phyloP scores from a whole-genome alignment of 2,888 invertebrate species.

The Aplocera efformata region DNA sequence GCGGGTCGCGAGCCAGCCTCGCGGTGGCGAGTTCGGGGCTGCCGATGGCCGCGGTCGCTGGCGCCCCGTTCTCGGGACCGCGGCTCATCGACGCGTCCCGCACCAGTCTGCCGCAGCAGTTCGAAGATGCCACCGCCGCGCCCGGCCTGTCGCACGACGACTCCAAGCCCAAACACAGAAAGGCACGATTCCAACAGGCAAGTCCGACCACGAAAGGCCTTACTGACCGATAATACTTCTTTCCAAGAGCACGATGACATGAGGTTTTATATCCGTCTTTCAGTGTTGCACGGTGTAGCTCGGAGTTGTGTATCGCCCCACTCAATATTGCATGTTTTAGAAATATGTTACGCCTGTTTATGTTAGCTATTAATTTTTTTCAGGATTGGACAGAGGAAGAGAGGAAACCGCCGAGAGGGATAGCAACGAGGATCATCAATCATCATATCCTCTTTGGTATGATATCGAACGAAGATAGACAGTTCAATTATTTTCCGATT shows the following conservation, averaged over 20 bases:
- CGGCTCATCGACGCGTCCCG: conserved; percentile 64
- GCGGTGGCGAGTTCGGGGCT: conserved; percentile 35
- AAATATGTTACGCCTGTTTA: conserved; percentile 5
- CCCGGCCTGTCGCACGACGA: conserved; percentile 64
- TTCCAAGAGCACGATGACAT: conserved; percentile 8
- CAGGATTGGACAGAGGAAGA: conserved; percentile 79
- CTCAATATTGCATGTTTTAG: conserved; percentile 14
- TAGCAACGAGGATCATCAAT: conserved; percentile 78
- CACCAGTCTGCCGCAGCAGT: conserved; percentile 64
- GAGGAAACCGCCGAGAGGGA: conserved; percentile 74
- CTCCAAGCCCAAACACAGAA: conserved; percentile 88
- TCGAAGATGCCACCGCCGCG: conserved; percentile 45
- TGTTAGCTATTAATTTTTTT: conserved; percentile 15
- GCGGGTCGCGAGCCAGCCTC: conserved; percentile 70
- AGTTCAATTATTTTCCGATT: not conserved
- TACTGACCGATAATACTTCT: not conserved
- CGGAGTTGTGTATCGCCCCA: conserved; percentile 2
- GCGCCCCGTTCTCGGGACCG: conserved; percentile 26
- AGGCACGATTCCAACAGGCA: conserved; percentile 92
- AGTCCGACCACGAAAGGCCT: conserved; percentile 31
- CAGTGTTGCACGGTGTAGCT: conserved; percentile 33
- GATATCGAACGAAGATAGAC: not conserved
- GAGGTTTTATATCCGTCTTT: conserved; percentile 16
- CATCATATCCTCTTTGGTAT: conserved; percentile 77
- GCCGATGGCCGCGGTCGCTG: conserved; percentile 28